Conservation (phyloP, 23 tunicate species). For the Halocynthia roretzi region DNA sequence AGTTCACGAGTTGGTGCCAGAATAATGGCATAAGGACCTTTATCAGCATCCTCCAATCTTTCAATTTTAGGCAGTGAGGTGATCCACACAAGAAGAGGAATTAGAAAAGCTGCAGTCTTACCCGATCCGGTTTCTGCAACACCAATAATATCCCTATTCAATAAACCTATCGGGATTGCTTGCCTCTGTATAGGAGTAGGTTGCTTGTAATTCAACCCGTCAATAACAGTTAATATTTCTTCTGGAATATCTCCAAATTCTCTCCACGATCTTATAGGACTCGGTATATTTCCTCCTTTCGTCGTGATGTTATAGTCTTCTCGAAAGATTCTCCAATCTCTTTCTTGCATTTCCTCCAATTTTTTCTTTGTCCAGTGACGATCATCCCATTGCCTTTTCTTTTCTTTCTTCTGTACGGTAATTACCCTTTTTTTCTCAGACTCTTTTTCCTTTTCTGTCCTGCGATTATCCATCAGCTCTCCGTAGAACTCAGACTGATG, state of each 20-base stretch:
- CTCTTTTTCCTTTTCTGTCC: constrained; percentile 81
- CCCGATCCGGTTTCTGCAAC: constrained; percentile 99
- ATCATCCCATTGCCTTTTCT: constrained; percentile 76
- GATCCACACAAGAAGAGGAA: constrained; percentile 94
- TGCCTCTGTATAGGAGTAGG: constrained; percentile 98
- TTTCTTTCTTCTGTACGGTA: constrained; percentile 64
- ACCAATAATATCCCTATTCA: constrained; percentile 93
- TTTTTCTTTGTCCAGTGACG: constrained; percentile 95
- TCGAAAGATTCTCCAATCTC: constrained; percentile 98
- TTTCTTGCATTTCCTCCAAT: constrained; percentile 72
- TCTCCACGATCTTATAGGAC: constrained; percentile 79
- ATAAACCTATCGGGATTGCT: constrained; percentile 93
- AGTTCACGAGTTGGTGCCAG: constrained; percentile 97
- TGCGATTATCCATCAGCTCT: constrained; percentile 66
- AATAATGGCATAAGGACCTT: constrained; percentile 96
- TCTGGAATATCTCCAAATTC: constrained; percentile 78
- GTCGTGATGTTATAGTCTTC: constrained; percentile 96
- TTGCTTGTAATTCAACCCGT: constrained; percentile 76
- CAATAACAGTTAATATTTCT: constrained; percentile 64
- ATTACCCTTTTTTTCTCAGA: constrained; percentile 71
- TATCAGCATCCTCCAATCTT: constrained; percentile 96
- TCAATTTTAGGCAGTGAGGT: constrained; percentile 93
- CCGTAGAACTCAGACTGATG: constrained; percentile 77
- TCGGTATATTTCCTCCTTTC: constrained; percentile 97
- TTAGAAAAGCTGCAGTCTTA: constrained; percentile 93